Evolutionary conservation across 2,113 vertebrate species (phyloP), one percentile per base, ranked within the genome.

Genomic region (Menura novaehollandiae): DNA sequence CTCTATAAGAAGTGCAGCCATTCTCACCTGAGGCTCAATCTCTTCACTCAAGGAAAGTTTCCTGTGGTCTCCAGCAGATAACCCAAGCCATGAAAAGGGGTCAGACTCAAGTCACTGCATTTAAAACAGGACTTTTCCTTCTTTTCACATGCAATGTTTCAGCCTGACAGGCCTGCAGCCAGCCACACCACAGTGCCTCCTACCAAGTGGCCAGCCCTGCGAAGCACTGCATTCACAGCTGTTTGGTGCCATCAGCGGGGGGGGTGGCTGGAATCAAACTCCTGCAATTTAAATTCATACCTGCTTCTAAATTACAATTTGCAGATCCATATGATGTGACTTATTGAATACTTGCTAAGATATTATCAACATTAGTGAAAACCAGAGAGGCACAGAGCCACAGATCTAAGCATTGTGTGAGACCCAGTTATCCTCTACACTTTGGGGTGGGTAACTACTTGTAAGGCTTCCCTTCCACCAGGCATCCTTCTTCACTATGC

Each of bases 191-290:
- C 30, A 43, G 37, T 2, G 3, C 28, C 59, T 66, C 62, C 77
- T 27, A 24, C 37, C 0, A 2, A 46, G 41, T 0, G 0, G 28
- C 32, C 52, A 79, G 39, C 58, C 37, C 3, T 0, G 0, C 0
- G 0, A 37, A 79, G 69, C 4, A 0, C 35, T 13, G 62, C 66
- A n/a, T 37, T 53, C 67, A n/a, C 0, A 1, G 74, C 30, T 13
- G 21, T n/a, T 18, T 46, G 20, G 51, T 51, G 85, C 39, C 55
- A 27, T 43, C 88, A 84, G 68, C 83, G 89, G 67, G 58, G 56
- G 30, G 26, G 53, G 62, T 22, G 58, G 44, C 63, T 83, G 52
- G 30, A 93, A 74, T 39, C 55, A 92, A 63, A 72, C 9, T 52
- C 76, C 73, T 49, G 73, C 5, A 15, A 84, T 72, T 56, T 43